A percentile compares a stretch with the other conserved stretches of the same genome.
These are phyloP conservation scores for Lemur catta DNA, from an alignment of 2,797 vertebrate species.

Conservation along the genomic window DNA sequence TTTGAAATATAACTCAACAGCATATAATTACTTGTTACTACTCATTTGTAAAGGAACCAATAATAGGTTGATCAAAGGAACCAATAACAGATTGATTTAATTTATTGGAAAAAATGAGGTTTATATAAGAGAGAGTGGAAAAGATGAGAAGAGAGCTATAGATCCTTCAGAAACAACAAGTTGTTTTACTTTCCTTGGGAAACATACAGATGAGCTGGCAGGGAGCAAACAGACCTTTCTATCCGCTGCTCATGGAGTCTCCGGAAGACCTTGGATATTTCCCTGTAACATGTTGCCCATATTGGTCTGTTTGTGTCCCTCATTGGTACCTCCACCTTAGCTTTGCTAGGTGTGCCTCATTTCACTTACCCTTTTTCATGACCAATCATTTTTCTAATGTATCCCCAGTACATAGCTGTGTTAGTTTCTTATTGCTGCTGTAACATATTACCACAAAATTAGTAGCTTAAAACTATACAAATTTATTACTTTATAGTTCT, in stretches of 20 bases:
- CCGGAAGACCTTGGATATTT: background rate
- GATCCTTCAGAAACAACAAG: background rate
- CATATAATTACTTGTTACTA: background rate
- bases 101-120: background rate
- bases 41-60: background rate
- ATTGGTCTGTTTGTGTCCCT: background rate
- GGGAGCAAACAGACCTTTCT: background rate
- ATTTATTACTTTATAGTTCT: background rate
- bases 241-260: background rate
- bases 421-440: background rate
- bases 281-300: background rate
- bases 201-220: background rate
- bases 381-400: background rate
- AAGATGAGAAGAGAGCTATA: background rate
- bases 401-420: background rate
- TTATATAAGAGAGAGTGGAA: background rate
- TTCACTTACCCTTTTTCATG: background rate
- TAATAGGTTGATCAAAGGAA: background rate
- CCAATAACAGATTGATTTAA: background rate
- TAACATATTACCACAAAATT: background rate
- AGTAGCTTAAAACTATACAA: background rate
- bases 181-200: background rate
- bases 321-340: background rate
- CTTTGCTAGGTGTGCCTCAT: background rate
- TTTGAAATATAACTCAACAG: background rate